Conservation (phyloP, 2,888 invertebrate species). For the Eupithecia subumbrata region DNA sequence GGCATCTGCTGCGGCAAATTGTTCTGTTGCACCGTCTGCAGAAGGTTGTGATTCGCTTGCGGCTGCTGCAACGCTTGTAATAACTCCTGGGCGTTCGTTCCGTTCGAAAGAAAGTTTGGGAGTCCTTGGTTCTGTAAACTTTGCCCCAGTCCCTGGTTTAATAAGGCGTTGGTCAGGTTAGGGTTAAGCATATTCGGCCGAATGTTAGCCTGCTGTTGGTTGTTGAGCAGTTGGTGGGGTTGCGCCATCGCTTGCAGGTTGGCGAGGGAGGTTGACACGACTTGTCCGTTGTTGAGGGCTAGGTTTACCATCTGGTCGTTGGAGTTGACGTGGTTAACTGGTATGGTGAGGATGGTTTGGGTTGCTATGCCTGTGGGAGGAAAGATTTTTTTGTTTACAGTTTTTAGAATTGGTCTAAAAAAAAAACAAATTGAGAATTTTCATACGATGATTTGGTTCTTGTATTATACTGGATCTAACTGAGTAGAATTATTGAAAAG, state of each 20-base stretch:
- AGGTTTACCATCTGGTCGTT: conserved; percentile 90
- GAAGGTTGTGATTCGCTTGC: conserved; percentile 74
- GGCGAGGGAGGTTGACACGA: conserved; percentile 92
- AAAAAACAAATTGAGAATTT: too few species aligned
- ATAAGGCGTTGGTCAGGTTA: conserved; percentile 86
- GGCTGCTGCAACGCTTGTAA: conserved; percentile 87
- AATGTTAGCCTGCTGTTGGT: conserved; percentile 77
- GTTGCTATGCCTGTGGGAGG: conserved; percentile 91
- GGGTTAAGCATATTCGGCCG: conserved; percentile 84
- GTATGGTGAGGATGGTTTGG: conserved; percentile 97
- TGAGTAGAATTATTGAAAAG: not conserved
- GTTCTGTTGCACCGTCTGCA: conserved; percentile 80
- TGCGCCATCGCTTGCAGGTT: conserved; percentile 91
- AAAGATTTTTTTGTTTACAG: conserved; percentile 7
- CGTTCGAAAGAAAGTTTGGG: conserved; percentile 89
- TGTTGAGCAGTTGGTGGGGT: conserved; percentile 87
- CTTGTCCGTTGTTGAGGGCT: conserved; percentile 93
- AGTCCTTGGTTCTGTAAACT: conserved; percentile 86
- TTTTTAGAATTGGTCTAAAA: too few species aligned
- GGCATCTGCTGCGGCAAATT: conserved; percentile 79
- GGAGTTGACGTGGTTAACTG: conserved; percentile 94
- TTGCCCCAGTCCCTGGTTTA: conserved; percentile 81
- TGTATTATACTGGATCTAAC: not conserved
- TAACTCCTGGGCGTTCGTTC: conserved; percentile 88
- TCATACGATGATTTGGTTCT: not conserved